phyloP scores from a whole-genome alignment of 53 echinoderm and acorn worm species.

The Actinopyga echinites region DNA sequence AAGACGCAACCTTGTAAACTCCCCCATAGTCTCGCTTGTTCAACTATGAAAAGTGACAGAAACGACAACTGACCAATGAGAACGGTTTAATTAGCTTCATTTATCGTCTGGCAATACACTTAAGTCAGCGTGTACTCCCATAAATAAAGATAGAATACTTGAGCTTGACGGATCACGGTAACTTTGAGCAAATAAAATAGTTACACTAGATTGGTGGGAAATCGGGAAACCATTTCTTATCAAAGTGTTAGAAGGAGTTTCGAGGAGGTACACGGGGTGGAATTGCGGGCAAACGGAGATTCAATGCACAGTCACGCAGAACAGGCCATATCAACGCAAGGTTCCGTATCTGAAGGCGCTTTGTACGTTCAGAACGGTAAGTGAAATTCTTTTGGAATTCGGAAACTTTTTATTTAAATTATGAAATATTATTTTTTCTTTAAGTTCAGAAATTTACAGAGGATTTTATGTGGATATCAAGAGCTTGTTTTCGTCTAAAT shows the following conservation, averaged over 20 bases:
- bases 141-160: conserved; percentile 35
- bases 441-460: no score
- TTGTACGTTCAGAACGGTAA: no score
- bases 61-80: conserved; percentile 32
- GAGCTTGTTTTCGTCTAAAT: no score
- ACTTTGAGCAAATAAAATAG: conserved; percentile 33
- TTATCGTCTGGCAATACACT: conserved; percentile 40
- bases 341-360: no score
- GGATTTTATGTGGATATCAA: no score
- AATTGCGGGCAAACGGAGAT: not conserved
- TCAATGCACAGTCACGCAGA: no score
- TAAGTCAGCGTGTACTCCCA: conserved; percentile 38
- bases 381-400: no score
- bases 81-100: conserved; percentile 27
- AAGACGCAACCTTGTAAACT: conserved; percentile 24
- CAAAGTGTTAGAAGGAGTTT: conserved; percentile 9
- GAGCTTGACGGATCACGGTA: conserved; percentile 31
- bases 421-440: no score
- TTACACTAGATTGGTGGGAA: conserved; percentile 18
- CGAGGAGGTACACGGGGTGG: conserved; percentile 24
- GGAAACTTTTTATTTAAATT: no score
- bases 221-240: conserved; percentile 26
- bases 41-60: conserved; percentile 22
- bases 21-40: conserved; percentile 24
- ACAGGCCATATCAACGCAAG: no score